A percentile compares a stretch with the other conserved stretches of the same genome.
Conservation (phyloP, 2,888 invertebrate genomes). For the Clusia tigrina region DNA sequence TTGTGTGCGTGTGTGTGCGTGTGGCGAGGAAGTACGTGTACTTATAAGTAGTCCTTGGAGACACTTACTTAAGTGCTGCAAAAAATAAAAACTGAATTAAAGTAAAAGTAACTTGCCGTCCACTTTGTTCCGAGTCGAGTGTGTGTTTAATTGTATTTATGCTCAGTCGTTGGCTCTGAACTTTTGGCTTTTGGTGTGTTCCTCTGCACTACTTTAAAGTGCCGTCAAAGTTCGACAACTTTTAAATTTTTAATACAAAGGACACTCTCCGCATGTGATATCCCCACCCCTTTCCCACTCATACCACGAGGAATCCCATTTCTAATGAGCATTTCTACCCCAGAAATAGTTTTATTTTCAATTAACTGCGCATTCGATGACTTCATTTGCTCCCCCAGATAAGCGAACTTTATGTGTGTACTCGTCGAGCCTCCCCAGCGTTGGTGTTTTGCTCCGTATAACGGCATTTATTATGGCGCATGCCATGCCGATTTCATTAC, state of each 20-base stretch:
- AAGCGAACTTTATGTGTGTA: conserved; percentile 16
- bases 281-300: too few relatives aligned
- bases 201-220: too few relatives aligned
- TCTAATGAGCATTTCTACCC: neutral
- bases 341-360: conserved; percentile 54
- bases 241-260: too few relatives aligned
- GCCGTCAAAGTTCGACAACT: too few relatives aligned
- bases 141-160: conserved; percentile 30
- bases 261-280: too few relatives aligned
- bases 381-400: conserved; percentile 45
- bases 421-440: too few relatives aligned
- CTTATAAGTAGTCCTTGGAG: conserved; percentile 34
- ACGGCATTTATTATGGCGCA: conserved; percentile 42
- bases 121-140: neutral
- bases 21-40: too few relatives aligned
- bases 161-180: too few relatives aligned
- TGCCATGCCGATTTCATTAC: conserved; percentile 15
- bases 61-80: conserved; percentile 1
- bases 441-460: conserved; percentile 29
- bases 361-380: conserved; percentile 55
- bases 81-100: conserved; percentile 4
- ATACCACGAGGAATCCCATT: too few relatives aligned
- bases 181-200: too few relatives aligned
- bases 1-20: conserved; percentile 35
- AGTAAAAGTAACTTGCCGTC: neutral